Evolutionary conservation across 2,797 vertebrate genomes (phyloP).

Genomic region (Leptoclinus maculatus): DNA sequence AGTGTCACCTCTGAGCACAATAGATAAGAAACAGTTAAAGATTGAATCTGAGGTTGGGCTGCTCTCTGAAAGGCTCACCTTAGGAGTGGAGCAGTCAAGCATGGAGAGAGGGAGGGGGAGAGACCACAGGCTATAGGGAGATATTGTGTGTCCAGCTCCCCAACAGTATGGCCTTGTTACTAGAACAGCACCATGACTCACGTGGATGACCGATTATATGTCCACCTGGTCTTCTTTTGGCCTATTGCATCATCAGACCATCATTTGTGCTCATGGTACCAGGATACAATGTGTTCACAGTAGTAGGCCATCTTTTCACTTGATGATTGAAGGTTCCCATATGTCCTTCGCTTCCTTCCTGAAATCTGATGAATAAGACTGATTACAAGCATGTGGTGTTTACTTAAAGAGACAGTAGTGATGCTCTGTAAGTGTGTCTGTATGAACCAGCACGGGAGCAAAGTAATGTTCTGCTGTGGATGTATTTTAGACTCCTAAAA

Average conservation of each 20-base stretch:
- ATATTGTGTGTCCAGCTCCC: constrained; percentile 63
- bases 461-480: too few relatives aligned
- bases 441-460: too few relatives aligned
- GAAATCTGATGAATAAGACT: background rate
- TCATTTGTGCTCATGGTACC: constrained; percentile 1
- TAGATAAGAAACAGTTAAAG: constrained; percentile 21
- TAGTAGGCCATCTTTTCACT: background rate
- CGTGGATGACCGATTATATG: constrained; percentile 31
- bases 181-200: constrained; percentile 63
- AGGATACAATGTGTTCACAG: too few relatives aligned
- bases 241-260: constrained; percentile 35
- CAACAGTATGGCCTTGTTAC: constrained; percentile 75
- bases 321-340: background rate
- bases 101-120: constrained; percentile 39
- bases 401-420: background rate
- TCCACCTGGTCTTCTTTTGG: constrained; percentile 52
- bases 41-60: constrained; percentile 30
- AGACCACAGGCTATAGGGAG: constrained; percentile 63
- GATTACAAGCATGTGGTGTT: background rate
- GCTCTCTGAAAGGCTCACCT: constrained; percentile 64
- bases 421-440: background rate
- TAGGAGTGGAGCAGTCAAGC: constrained; percentile 67
- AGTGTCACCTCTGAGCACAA: constrained; percentile 10
- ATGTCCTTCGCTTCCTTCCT: background rate
- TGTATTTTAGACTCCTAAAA: too few relatives aligned